Percentiles rank a stretch among this genome's conserved stretches.
Conservation (phyloP, 2,888 invertebrate species). For the Pilophorus perplexus region DNA sequence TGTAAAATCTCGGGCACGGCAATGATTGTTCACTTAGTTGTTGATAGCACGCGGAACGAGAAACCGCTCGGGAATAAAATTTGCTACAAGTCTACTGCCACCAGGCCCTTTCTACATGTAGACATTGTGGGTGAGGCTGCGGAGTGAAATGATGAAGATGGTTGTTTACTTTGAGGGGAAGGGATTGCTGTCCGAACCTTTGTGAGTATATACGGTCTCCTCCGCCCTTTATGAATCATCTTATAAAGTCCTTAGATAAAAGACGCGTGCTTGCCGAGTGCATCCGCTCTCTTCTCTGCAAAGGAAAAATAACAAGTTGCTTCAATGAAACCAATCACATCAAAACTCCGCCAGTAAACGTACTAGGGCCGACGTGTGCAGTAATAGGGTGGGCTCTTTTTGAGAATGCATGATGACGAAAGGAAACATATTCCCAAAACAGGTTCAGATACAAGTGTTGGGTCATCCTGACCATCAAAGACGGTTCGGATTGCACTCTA, state of each 20-base stretch:
- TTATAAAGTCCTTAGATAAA: constrained; percentile 12
- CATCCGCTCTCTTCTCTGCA: no score
- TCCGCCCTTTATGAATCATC: constrained; percentile 21
- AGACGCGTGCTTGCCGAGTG: neutral
- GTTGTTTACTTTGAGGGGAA: constrained; percentile 29
- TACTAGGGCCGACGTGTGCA: neutral
- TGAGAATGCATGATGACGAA: no score
- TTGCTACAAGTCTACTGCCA: neutral
- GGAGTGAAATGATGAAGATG: constrained; percentile 29
- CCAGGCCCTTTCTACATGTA: constrained; percentile 1
- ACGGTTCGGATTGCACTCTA: no score
- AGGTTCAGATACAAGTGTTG: no score
- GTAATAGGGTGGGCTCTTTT: neutral
- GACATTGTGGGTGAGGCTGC: constrained; percentile 5
- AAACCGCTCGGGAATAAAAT: neutral
- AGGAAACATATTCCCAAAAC: no score
- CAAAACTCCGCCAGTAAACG: neutral
- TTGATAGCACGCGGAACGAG: no score
- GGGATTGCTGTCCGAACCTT: constrained; percentile 8
- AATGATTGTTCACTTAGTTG: no score
- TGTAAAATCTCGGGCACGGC: no score
- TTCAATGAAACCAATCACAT: constrained; percentile 6
- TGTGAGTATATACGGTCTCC: neutral
- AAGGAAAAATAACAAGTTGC: constrained; percentile 28
- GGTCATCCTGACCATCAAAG: no score